Base-by-base conservation (phyloP, 1,140 invertebrate species). In the Ceratosolen fusciceps region DNA sequence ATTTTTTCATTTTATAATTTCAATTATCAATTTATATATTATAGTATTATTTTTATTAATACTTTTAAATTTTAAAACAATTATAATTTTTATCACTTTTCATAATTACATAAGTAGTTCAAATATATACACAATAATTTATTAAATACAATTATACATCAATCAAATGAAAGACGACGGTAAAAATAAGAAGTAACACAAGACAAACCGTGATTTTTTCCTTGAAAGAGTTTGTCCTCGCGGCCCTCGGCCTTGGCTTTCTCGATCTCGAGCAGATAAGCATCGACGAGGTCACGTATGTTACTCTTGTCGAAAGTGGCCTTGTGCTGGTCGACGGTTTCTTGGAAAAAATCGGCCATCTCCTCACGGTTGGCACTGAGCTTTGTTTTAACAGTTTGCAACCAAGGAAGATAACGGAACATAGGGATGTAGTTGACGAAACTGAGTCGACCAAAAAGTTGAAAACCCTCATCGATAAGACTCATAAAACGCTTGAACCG, bases 391-490 rank as follows among this genome's bases (percentile, higher is more conserved):
- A 94, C 93, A 65, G 92, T 91, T 37, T 93, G 92, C 58, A 96
- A 92, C 47, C 93, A 93, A 0, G 96, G 96, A 34, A 97, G 88
- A 85, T 95, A 96, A 83, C 94, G 92, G 80, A 94, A 92, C 88
- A 83, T 90, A 83, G 92, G 96, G 87, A 93, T 93, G 90, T 92
- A 97, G 89, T 94, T 96, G 82, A 88, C 90, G 8, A 91, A 89
- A 29, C 91, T 91, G 58, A 94, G 90, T 0, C 91, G 91, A 8
- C 95, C 95, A 81, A 97, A 96, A 0, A 98, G 91, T 67, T 92
- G 92, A 92, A 98, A 97, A 19, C 96, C 96, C 90, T 98, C 96
- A 82, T 97, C 96, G 81, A 97, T 96, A 7, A 97, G 91, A 54
- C 92, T 88, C 92, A 96, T 96, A 84, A 97, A 95, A 54, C 95